A percentile compares a stretch with the other conserved stretches of the same genome.
These are phyloP conservation scores for Lepilemur ruficaudatus DNA, from an alignment of 2,797 vertebrate species.

Conservation along the genomic window DNA sequence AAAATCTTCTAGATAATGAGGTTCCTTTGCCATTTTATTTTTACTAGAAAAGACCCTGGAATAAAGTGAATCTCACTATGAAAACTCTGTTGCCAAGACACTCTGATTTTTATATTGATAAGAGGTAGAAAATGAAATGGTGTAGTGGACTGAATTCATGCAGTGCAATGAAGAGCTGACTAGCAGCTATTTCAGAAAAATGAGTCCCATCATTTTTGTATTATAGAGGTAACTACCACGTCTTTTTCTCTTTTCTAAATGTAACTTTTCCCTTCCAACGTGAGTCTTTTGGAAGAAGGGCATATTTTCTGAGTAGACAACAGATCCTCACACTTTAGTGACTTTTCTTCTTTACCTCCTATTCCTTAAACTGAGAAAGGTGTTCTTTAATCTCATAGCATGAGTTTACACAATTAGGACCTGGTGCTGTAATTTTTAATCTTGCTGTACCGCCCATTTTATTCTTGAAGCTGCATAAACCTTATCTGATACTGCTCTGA, in stretches of 20 bases:
- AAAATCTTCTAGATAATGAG: slow-evolving; percentile 59
- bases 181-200: neutral
- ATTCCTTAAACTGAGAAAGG: neutral
- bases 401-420: neutral
- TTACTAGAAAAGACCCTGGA: slow-evolving; percentile 24
- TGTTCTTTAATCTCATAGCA: neutral
- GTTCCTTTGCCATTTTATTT: slow-evolving; percentile 48
- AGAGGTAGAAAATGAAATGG: neutral
- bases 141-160: neutral
- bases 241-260: neutral
- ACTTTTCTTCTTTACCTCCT: neutral
- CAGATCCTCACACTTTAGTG: neutral
- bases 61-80: slow-evolving; percentile 27
- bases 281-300: neutral
- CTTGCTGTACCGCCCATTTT: neutral
- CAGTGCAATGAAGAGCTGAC: neutral
- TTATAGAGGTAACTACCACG: neutral
- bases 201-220: neutral
- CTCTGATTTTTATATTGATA: slow-evolving; percentile 28
- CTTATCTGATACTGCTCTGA: neutral
- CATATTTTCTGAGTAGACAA: neutral
- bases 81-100: slow-evolving; percentile 42
- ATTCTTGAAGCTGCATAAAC: neutral
- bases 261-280: neutral
- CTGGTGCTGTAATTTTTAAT: neutral